These are phyloP conservation scores for Saccostrea glomerata DNA, from an alignment of 1,140 invertebrate genomes.

Conservation along the genomic window DNA sequence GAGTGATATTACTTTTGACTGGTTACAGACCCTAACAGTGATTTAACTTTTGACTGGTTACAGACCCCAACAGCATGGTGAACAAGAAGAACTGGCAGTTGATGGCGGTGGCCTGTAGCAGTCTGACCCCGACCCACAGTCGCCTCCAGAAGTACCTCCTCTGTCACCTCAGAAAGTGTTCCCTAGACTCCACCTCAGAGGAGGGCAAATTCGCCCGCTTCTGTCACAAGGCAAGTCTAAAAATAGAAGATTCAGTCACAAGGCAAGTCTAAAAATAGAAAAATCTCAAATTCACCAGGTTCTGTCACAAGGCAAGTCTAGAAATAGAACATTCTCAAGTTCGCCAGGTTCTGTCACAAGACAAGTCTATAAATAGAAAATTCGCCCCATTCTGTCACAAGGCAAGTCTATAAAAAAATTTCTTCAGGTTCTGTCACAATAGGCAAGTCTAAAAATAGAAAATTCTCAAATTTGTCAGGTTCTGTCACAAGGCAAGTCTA, in stretches of 20 bases:
- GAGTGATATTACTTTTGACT: not conserved
- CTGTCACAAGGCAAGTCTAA: constrained; percentile 88
- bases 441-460: too few species aligned
- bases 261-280: too few species aligned
- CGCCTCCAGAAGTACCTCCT: constrained; percentile 92
- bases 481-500: too few species aligned
- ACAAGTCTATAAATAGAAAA: too few species aligned
- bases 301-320: not conserved
- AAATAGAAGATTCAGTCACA: too few species aligned
- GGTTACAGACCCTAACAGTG: constrained; percentile 89
- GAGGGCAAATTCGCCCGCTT: constrained; percentile 97
- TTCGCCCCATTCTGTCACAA: too few species aligned
- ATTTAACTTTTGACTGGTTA: constrained; percentile 62
- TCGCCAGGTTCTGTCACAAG: too few species aligned
- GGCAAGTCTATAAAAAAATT: too few species aligned
- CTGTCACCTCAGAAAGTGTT: constrained; percentile 92
- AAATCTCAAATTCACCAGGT: constrained; percentile 86
- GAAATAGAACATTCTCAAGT: too few species aligned
- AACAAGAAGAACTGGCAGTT: constrained; percentile 95
- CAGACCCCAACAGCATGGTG: constrained; percentile 92
- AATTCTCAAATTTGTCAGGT: constrained; percentile 85
- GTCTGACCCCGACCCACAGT: constrained; percentile 91
- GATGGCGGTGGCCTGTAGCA: constrained; percentile 91
- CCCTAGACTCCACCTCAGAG: constrained; percentile 92
- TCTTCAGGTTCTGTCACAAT: too few species aligned